A percentile compares a stretch with the other conserved stretches of the same genome.
Conservation (phyloP, 1,140 invertebrate genomes). For the Bursaphelenchus mucronatus region DNA sequence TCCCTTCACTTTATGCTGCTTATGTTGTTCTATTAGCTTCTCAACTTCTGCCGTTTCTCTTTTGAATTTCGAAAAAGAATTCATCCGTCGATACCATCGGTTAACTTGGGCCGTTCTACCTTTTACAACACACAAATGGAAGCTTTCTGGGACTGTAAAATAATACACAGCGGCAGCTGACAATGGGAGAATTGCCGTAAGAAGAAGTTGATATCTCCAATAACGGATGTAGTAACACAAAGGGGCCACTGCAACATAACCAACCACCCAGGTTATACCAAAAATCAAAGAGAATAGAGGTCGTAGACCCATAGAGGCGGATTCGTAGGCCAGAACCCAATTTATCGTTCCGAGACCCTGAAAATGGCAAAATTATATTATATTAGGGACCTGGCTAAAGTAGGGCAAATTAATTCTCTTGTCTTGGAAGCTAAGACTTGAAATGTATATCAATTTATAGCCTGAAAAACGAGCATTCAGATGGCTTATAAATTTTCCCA, state of each 20-base stretch:
- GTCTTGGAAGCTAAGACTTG: no score
- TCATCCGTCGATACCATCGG: background rate
- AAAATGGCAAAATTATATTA: background rate
- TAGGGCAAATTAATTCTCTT: no score
- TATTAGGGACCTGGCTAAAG: no score
- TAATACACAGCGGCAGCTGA: background rate
- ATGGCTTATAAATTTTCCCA: no score
- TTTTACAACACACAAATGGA: slow-evolving; percentile 3
- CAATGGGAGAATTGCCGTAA: background rate
- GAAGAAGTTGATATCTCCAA: slow-evolving; percentile 1
- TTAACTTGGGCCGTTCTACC: background rate
- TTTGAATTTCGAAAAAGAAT: background rate
- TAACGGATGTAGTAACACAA: background rate
- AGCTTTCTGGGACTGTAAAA: slow-evolving; percentile 2
- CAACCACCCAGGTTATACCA: background rate
- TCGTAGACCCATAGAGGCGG: background rate
- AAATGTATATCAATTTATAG: no score
- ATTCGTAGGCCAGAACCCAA: background rate
- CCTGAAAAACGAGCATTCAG: no score
- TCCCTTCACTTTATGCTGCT: background rate
- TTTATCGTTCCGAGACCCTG: slow-evolving; percentile 4
- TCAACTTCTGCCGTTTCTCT: background rate
- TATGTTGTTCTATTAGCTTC: background rate
- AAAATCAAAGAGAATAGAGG: background rate
- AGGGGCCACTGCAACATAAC: background rate